Conservation (phyloP, 1,140 invertebrate genomes). For the Pseudomyrmex flavicornis region DNA sequence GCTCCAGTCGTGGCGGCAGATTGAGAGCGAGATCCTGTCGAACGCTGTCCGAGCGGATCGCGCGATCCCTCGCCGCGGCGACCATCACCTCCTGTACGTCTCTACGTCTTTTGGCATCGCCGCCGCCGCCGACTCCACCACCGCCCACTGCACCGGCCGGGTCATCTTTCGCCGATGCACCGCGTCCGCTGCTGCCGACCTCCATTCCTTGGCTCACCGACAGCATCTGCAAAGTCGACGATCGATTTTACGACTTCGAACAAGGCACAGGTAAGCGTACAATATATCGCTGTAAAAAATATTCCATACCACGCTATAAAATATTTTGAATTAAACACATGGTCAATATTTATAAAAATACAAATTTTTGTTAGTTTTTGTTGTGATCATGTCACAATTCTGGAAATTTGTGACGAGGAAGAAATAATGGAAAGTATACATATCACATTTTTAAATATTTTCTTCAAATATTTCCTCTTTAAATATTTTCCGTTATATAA, state of each 20-base stretch:
- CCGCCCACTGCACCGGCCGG: slow-evolving; percentile 79
- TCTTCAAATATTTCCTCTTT: too few species aligned
- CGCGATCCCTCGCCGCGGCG: slow-evolving; percentile 86
- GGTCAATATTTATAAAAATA: too few species aligned
- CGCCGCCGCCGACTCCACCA: slow-evolving; percentile 83
- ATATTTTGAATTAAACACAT: too few species aligned
- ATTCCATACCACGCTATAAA: not conserved
- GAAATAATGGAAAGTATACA: too few species aligned
- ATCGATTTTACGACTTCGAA: not conserved
- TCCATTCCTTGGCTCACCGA: slow-evolving; percentile 87
- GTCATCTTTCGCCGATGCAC: slow-evolving; percentile 81
- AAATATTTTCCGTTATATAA: too few species aligned
- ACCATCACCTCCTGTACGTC: slow-evolving; percentile 82
- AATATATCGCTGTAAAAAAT: not conserved
- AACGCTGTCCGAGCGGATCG: slow-evolving; percentile 87
- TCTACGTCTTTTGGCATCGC: slow-evolving; percentile 70
- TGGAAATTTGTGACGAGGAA: not conserved
- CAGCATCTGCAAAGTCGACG: slow-evolving; percentile 86
- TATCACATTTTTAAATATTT: too few species aligned
- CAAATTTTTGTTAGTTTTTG: too few species aligned
- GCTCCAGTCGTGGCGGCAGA: slow-evolving; percentile 88
- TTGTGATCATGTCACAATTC: not conserved
- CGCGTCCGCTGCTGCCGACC: slow-evolving; percentile 86
- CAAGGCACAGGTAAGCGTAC: not conserved
- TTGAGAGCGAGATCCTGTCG: slow-evolving; percentile 88